These are phyloP conservation scores for Meganola albula DNA, from an alignment of 2,888 invertebrate genomes.

Conservation along the genomic window DNA sequence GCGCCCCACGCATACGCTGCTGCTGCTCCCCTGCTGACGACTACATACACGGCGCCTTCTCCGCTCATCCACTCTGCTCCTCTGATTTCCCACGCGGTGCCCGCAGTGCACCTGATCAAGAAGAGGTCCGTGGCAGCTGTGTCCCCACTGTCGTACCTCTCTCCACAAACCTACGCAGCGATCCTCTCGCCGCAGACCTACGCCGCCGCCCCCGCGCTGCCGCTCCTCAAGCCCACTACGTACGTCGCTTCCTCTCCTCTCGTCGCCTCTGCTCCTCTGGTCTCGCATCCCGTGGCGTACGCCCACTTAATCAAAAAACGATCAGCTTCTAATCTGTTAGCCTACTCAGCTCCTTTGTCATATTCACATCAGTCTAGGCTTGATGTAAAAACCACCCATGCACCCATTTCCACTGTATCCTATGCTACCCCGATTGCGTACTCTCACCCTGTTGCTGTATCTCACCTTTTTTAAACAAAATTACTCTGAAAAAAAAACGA, in stretches of 20 bases:
- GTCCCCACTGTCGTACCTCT: neutral
- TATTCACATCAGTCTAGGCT: slow-evolving; percentile 34
- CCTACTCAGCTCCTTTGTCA: slow-evolving; percentile 14
- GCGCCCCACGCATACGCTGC: slow-evolving; percentile 34
- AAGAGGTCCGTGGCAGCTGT: slow-evolving; percentile 50
- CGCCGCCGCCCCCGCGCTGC: neutral
- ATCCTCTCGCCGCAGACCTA: neutral
- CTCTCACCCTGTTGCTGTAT: neutral
- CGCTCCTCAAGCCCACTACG: slow-evolving; percentile 13
- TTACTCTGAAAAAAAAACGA: too few species aligned
- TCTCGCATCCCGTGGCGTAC: slow-evolving; percentile 2
- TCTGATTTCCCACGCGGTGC: slow-evolving; percentile 29
- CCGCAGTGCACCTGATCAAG: slow-evolving; percentile 45
- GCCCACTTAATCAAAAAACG: slow-evolving; percentile 18
- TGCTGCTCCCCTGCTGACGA: slow-evolving; percentile 34
- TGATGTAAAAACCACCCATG: slow-evolving; percentile 29
- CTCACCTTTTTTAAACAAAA: neutral
- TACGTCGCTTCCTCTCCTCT: slow-evolving; percentile 36
- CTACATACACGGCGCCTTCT: slow-evolving; percentile 36
- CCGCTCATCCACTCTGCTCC: slow-evolving; percentile 41
- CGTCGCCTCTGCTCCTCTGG: slow-evolving; percentile 15
- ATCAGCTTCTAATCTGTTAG: slow-evolving; percentile 11
- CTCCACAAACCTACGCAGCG: neutral
- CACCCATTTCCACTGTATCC: slow-evolving; percentile 26
- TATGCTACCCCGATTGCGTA: neutral